Base-by-base conservation (phyloP, 2,797 vertebrate genomes). In the Mallotus villosus region DNA sequence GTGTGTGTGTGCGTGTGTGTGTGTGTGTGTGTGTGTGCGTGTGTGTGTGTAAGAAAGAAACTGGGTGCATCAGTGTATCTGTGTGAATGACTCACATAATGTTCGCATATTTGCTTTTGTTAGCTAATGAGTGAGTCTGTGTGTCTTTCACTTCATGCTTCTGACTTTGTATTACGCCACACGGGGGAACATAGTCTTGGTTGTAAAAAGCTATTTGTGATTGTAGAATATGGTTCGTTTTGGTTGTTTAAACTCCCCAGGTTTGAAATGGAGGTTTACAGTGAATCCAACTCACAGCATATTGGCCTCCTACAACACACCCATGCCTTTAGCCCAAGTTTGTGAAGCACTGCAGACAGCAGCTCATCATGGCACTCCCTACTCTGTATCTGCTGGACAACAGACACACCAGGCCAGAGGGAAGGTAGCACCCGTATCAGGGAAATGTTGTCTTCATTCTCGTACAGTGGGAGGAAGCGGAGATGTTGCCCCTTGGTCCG, bases 201-300 rank as follows among this genome's bases (percentile, higher is more conserved):
- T 84, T 82, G 85, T 89, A 81, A 89, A 91, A 92, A 93, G 88
- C 89, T 90, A 90, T 92, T 91, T 91, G 22, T 89, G 88, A 92
- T 92, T 89, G 90, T 75, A 88, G 85, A 73, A 82, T 82, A 86
- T 76, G 53, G 70, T 86, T 86, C 85, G 84, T 85, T 70, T 86
- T 85, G 85, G 84, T 85, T 86, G 73, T 91, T 93, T 91, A 92
- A 88, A 90, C 79, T 84, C 86, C 83, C 78, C 77, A 82, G 57
- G 82, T 82, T 77, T 89, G 84, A 92, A 90, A 91, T 82, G 89
- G 89, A 91, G 88, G 82, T 81, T 89, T 85, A 34, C 32, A 70
- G 77, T 75, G 27, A 71, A 29, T 65, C 67, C 72, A 68, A 27
- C 63, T 22, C 63, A 22, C 29, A 32, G 53, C 68, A 71, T 64